Evolutionary conservation across 2,888 invertebrate genomes (phyloP), one percentile per base, ranked within the genome.

Genomic region (Nowickia ferox): DNA sequence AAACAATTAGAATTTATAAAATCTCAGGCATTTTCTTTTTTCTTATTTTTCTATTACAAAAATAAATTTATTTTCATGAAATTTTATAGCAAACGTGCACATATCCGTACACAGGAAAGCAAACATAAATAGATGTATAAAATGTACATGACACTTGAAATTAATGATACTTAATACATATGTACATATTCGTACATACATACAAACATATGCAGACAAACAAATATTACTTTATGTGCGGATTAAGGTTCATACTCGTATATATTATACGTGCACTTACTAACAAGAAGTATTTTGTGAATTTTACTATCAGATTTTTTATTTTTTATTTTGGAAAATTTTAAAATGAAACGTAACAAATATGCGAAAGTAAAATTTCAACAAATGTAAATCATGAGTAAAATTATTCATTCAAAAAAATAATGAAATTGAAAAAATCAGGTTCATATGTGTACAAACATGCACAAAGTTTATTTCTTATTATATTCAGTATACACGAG

Each of bases 1-100:
- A 86, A 86, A 86, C 79, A 86, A 86, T 86, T 86, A 83, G 76
- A 86, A 83, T 83, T 86, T 80, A 72, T 83, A 76, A 79, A 83
- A 86, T 83, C 71, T 79, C 55, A 68, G 13, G 51, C 44, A 76
- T 57, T 19, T 59, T n/a, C n/a, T n/a, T 75, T 68, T 76, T 75
- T 46, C 17, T 51, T 44, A 53, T 46, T 72, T 82, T 86, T 78
- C 57, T 38, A 72, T 84, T 76, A 75, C 17, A 44, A 76, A 80
- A 76, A 80, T 86, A 57, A 72, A 78, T 78, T 83, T 65, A 69
- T 79, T 75, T 75, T 46, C 69, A 78, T 82, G 55, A 44, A 71
- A 75, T 82, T 82, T 63, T 53, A 40, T 63, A 78, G 59, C 40
- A 44, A 15, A 42, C 19, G 69, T 17, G 13, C 5, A 17, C 22